Percentiles rank a stretch among this genome's conserved stretches.
phyloP scores from a whole-genome alignment of 2,797 vertebrate genomes.

The Emydoidea blandingii region DNA sequence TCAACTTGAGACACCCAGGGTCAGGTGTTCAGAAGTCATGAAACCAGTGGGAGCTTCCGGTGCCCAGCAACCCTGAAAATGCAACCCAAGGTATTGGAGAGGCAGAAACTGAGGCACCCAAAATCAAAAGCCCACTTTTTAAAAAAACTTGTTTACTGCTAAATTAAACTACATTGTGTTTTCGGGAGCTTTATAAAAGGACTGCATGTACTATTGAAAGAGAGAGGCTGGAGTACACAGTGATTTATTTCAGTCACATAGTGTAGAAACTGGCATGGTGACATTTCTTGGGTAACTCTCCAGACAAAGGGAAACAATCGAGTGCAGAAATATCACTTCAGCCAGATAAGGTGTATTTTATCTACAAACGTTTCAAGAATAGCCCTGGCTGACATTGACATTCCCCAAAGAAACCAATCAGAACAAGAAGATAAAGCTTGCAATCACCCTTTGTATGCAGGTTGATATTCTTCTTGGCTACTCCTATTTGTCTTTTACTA shows the following conservation, averaged over 20 bases:
- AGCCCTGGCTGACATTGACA: not conserved
- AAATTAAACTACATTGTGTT: not conserved
- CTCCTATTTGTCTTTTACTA: not conserved
- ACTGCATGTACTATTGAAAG: not conserved
- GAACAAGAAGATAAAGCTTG: not conserved
- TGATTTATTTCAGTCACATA: constrained; percentile 18
- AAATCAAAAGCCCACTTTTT: not conserved
- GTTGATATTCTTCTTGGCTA: not conserved
- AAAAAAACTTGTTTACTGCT: not conserved
- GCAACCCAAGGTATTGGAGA: not conserved
- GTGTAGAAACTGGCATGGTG: constrained; percentile 10
- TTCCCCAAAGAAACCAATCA: not conserved
- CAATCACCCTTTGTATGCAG: not conserved
- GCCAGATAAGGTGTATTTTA: not conserved
- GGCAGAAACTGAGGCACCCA: not conserved
- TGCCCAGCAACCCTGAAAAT: not conserved
- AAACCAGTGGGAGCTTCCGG: not conserved
- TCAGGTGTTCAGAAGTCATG: not conserved
- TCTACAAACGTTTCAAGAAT: not conserved
- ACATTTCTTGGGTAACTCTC: constrained; percentile 22
- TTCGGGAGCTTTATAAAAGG: not conserved
- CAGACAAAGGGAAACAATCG: constrained; percentile 5
- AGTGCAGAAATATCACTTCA: constrained; percentile 19
- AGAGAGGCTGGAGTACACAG: not conserved
- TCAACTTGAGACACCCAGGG: not conserved